Evolutionary conservation across 2,113 vertebrate genomes (phyloP).

Genomic region (Trichomycterus rosablanca): DNA sequence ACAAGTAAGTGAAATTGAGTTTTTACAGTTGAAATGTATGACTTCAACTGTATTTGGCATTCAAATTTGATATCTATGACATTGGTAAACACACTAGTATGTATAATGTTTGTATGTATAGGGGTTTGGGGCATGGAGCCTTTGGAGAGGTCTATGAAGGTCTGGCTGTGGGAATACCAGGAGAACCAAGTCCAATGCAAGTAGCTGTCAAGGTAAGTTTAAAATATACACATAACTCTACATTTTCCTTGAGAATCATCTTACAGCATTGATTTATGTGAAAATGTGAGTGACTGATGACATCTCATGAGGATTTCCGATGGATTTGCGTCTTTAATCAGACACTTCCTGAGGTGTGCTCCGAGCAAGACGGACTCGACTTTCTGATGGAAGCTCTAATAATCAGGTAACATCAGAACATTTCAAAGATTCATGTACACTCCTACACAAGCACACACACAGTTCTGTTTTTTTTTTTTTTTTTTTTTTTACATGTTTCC

Average conservation of each 20-base stretch:
- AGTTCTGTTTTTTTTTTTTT: too few relatives aligned
- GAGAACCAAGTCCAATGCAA: constrained; percentile 87
- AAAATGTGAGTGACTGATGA: not conserved
- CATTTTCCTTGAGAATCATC: not conserved
- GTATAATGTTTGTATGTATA: constrained; percentile 51
- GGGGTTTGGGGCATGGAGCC: constrained; percentile 93
- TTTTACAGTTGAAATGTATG: too few relatives aligned
- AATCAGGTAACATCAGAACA: constrained; percentile 82
- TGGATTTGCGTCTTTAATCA: constrained; percentile 47
- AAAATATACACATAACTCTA: not conserved
- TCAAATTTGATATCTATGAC: too few relatives aligned
- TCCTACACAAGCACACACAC: not conserved
- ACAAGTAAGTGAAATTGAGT: too few relatives aligned
- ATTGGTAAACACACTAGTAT: too few relatives aligned
- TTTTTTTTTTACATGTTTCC: not conserved
- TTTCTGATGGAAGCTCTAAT: constrained; percentile 99
- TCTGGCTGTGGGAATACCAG: constrained; percentile 84
- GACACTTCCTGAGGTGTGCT: constrained; percentile 97
- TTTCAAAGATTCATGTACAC: not conserved
- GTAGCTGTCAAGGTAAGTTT: constrained; percentile 92
- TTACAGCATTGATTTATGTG: not conserved
- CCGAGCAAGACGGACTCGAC: constrained; percentile 95
- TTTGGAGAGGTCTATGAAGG: constrained; percentile 99
- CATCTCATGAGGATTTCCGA: not conserved
- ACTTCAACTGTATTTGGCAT: too few relatives aligned